These are phyloP conservation scores for Anas bahamensis DNA, from an alignment of 2,797 vertebrate genomes.

Conservation along the genomic window DNA sequence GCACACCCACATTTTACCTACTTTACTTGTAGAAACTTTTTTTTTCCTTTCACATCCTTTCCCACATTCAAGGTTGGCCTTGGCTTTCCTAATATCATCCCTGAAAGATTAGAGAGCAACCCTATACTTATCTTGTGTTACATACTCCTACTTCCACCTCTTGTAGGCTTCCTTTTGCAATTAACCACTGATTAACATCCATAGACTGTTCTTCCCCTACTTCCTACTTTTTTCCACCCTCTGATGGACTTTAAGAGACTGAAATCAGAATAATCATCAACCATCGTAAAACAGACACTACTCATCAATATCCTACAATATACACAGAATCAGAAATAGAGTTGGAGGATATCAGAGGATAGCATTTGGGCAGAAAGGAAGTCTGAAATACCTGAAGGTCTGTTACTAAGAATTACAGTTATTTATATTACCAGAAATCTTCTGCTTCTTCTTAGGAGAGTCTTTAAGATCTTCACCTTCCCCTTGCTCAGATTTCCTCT, in stretches of 20 bases:
- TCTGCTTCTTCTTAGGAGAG: constrained; percentile 78
- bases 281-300: neutral
- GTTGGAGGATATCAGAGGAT: neutral
- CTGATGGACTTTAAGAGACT: neutral
- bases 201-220: neutral
- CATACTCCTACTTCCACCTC: neutral
- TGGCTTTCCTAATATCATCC: neutral
- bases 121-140: neutral
- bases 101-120: neutral
- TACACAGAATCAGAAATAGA: neutral
- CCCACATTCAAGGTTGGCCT: neutral
- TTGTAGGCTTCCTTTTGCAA: neutral
- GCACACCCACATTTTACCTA: neutral
- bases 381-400: neutral
- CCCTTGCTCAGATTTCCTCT: constrained; percentile 71
- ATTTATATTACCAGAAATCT: constrained; percentile 70
- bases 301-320: neutral
- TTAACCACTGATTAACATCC: neutral
- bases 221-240: neutral
- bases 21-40: neutral
- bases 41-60: neutral
- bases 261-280: neutral
- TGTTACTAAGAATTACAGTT: neutral
- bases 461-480: constrained; percentile 71
- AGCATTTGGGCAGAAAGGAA: neutral